Evolutionary conservation across 2,888 invertebrate genomes (phyloP).

Genomic region (Tiliacea citrago): DNA sequence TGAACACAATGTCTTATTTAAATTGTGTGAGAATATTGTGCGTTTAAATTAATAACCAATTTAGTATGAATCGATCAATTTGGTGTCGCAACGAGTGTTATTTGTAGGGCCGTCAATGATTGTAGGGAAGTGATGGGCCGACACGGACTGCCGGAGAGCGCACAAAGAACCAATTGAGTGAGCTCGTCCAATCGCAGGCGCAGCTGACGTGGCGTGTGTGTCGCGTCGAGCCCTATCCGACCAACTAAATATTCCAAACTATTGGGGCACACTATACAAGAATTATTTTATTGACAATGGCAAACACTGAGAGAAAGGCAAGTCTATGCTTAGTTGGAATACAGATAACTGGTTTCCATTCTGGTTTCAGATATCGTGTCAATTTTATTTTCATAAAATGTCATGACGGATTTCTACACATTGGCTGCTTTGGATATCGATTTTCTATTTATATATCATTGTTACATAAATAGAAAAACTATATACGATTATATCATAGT

Average conservation of each 20-base stretch:
- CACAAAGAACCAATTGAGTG: constrained; percentile 86
- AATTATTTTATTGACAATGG: constrained; percentile 13
- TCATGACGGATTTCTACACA: background rate
- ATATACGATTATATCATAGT: background rate
- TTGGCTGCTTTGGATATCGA: background rate
- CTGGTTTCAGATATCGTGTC: constrained; percentile 6
- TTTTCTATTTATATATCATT: background rate
- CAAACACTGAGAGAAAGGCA: constrained; percentile 1
- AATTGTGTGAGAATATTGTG: constrained; percentile 67
- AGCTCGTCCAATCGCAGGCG: constrained; percentile 76
- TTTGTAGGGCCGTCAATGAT: constrained; percentile 78
- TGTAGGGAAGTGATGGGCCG: constrained; percentile 79
- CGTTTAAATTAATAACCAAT: constrained; percentile 74
- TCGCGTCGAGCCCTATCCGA: constrained; percentile 57
- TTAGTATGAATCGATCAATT: constrained; percentile 81
- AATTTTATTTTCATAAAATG: constrained; percentile 1
- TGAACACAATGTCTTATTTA: constrained; percentile 61
- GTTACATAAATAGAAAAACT: too few relatives aligned
- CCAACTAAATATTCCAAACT: constrained; percentile 45
- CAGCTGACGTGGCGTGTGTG: constrained; percentile 70
- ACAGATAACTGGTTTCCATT: background rate
- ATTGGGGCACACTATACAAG: constrained; percentile 39
- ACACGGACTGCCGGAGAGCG: constrained; percentile 67
- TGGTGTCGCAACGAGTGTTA: constrained; percentile 75
- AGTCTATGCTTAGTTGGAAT: background rate